phyloP scores from a whole-genome alignment of 1,140 invertebrate genomes.

The Agraylea sexmaculata region DNA sequence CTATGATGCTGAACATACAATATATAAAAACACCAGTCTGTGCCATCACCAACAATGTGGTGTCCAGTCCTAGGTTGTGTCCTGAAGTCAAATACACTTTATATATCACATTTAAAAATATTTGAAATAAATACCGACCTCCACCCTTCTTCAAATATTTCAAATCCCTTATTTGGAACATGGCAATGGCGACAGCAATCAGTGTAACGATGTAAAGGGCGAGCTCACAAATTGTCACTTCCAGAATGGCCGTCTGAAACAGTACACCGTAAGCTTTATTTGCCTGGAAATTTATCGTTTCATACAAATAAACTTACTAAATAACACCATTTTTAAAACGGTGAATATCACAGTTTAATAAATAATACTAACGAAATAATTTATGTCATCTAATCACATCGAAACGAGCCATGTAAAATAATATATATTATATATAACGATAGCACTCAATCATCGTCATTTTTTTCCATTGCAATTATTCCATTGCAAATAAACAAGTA shows the following conservation, averaged over 20 bases:
- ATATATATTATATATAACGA: constrained; percentile 3
- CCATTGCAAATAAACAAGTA: too few relatives aligned
- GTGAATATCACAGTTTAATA: too few relatives aligned
- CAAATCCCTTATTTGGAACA: constrained; percentile 49
- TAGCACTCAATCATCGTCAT: too few relatives aligned
- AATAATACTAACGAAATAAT: too few relatives aligned
- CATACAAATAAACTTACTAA: too few relatives aligned
- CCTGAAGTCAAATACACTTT: constrained; percentile 15
- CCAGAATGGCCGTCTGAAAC: constrained; percentile 49
- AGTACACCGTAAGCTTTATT: too few relatives aligned
- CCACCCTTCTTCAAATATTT: constrained; percentile 46
- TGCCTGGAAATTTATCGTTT: too few relatives aligned
- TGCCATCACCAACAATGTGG: constrained; percentile 71
- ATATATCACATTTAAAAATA: neutral
- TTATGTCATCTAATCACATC: too few relatives aligned
- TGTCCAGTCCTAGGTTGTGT: constrained; percentile 64
- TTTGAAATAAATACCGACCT: constrained; percentile 25
- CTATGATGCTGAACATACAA: constrained; percentile 76
- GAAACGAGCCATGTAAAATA: too few relatives aligned
- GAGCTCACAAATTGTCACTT: constrained; percentile 67
- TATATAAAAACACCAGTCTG: constrained; percentile 83
- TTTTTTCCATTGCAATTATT: too few relatives aligned
- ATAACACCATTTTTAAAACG: too few relatives aligned
- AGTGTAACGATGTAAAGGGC: constrained; percentile 52
- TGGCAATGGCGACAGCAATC: constrained; percentile 42